Evolutionary conservation across 2,888 invertebrate species (phyloP).

Genomic region (Acronicta aceris): DNA sequence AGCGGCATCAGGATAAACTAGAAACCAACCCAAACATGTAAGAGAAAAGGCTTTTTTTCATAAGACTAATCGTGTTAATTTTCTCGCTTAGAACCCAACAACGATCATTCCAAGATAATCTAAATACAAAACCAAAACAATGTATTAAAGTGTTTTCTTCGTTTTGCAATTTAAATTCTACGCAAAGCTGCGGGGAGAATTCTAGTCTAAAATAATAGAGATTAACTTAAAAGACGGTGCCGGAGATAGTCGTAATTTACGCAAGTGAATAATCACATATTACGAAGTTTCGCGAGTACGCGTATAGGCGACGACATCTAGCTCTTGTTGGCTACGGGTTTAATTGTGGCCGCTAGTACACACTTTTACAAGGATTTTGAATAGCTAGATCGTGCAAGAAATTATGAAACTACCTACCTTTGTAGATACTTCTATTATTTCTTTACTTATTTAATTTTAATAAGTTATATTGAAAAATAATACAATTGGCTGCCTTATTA

Average conservation of each 20-base stretch:
- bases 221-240: slow-evolving; percentile 62
- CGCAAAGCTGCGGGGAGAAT: slow-evolving; percentile 31
- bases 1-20: too few species aligned
- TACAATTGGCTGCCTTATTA: too few species aligned
- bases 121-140: slow-evolving; percentile 22
- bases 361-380: slow-evolving; percentile 35
- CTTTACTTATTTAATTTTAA: too few species aligned
- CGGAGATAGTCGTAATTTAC: slow-evolving; percentile 68
- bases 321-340: slow-evolving; percentile 67
- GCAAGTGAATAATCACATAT: slow-evolving; percentile 69
- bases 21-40: too few species aligned
- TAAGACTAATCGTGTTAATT: too few species aligned
- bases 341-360: slow-evolving; percentile 71
- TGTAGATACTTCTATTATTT: too few species aligned
- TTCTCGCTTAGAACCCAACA: background rate
- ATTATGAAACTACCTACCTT: slow-evolving; percentile 4
- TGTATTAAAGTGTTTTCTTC: slow-evolving; percentile 23
- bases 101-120: slow-evolving; percentile 27
- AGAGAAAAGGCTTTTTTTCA: too few species aligned
- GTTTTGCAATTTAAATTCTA: slow-evolving; percentile 40
- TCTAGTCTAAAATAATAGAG: slow-evolving; percentile 56
- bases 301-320: slow-evolving; percentile 65
- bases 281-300: slow-evolving; percentile 57
- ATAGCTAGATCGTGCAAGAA: slow-evolving; percentile 38
- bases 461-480: too few species aligned